Conservation (phyloP, 2,113 vertebrate genomes). For the Chroicocephalus ridibundus region DNA sequence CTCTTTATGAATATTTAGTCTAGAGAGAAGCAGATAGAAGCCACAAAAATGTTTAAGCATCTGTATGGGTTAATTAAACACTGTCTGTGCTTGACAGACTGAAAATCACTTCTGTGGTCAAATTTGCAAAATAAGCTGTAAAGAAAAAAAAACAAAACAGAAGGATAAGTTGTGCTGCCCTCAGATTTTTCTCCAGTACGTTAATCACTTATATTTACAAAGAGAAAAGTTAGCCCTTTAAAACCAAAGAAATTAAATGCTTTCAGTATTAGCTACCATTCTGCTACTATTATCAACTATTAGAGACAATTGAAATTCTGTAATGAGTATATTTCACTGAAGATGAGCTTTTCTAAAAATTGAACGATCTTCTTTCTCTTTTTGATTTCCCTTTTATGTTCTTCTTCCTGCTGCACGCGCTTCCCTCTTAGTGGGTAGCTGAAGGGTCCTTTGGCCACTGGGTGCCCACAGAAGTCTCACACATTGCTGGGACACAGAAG, state of each 20-base stretch:
- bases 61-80: conserved; percentile 29
- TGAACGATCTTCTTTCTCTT: not conserved
- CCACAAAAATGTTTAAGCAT: conserved; percentile 5
- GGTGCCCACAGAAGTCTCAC: not conserved
- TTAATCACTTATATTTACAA: not conserved
- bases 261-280: not conserved
- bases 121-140: not conserved
- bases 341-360: not conserved
- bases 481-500: not conserved
- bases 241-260: not conserved
- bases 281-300: not conserved
- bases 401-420: not conserved
- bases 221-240: not conserved
- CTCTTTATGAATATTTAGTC: not conserved
- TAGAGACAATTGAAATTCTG: not conserved
- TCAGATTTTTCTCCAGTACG: not conserved
- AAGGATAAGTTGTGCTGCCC: not conserved
- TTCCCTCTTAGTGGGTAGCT: not conserved
- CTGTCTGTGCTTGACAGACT: not conserved
- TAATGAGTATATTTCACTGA: not conserved
- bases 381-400: not conserved
- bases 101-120: not conserved
- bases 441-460: not conserved
- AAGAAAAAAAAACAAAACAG: not conserved
- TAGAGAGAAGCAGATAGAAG: not conserved